Conservation (phyloP, 2,113 vertebrate genomes). For the Paratilapia polleni region DNA sequence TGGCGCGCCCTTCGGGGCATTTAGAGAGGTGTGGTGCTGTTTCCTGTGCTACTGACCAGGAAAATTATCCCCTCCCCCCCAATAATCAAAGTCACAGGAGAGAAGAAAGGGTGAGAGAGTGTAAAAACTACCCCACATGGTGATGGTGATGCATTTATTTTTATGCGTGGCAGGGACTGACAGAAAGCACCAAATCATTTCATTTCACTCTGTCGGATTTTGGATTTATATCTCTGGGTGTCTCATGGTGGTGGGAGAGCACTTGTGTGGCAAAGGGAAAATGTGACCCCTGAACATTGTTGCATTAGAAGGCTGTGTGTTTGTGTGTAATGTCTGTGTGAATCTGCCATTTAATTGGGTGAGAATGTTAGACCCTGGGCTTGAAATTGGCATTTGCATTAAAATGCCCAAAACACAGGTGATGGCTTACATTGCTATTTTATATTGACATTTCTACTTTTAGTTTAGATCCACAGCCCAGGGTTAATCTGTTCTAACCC, state of each 20-base stretch:
- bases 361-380: conserved; percentile 69
- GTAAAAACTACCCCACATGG: conserved; percentile 45
- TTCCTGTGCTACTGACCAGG: conserved; percentile 70
- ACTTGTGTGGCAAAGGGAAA: conserved; percentile 59
- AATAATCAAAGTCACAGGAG: conserved; percentile 62
- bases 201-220: background rate
- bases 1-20: conserved; percentile 61
- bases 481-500: conserved; percentile 58
- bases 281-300: conserved; percentile 65
- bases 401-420: background rate
- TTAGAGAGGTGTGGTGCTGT: conserved; percentile 74
- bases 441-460: background rate
- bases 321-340: conserved; percentile 24
- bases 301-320: conserved; percentile 45
- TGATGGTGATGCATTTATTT: conserved; percentile 56
- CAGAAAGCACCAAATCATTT: conserved; percentile 36
- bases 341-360: conserved; percentile 44
- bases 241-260: conserved; percentile 51
- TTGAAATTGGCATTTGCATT: background rate
- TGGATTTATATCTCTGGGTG: conserved; percentile 21
- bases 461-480: background rate
- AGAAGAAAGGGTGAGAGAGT: conserved; percentile 75
- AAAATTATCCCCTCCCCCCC: conserved; percentile 46
- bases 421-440: background rate
- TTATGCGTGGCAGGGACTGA: conserved; percentile 9